Percentiles rank a stretch among this genome's conserved stretches.
Evolutionary conservation across 2,797 vertebrate species (phyloP).

Genomic region (Cyclopterus lumpus): DNA sequence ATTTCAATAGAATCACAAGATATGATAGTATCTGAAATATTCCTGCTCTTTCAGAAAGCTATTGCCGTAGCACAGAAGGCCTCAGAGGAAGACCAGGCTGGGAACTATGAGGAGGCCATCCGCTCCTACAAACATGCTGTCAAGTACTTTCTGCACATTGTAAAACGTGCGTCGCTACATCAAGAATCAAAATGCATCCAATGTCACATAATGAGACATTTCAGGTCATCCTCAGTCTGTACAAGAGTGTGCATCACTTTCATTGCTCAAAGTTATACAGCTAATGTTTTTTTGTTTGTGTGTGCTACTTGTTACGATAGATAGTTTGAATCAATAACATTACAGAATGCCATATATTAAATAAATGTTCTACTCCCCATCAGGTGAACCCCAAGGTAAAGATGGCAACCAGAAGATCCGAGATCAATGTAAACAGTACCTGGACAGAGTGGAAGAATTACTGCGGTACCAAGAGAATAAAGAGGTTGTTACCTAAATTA

Average conservation of each 20-base stretch:
- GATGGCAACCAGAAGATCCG: slow-evolving; percentile 88
- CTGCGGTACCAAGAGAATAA: slow-evolving; percentile 78
- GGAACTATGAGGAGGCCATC: slow-evolving; percentile 94
- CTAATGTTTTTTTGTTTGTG: neutral
- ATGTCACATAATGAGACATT: slow-evolving; percentile 15
- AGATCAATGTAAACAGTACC: slow-evolving; percentile 84
- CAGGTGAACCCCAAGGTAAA: slow-evolving; percentile 88
- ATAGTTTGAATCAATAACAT: neutral
- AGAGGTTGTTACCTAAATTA: slow-evolving; percentile 73
- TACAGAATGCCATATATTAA: slow-evolving; percentile 1
- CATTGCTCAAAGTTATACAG: neutral
- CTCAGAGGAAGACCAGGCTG: slow-evolving; percentile 92
- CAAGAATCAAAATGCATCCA: slow-evolving; percentile 7
- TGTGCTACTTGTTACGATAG: neutral
- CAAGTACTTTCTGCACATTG: slow-evolving; percentile 93
- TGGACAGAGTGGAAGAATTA: slow-evolving; percentile 86
- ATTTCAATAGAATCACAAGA: neutral
- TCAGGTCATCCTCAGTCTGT: neutral
- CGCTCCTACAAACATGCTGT: slow-evolving; percentile 93
- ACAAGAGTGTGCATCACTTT: neutral
- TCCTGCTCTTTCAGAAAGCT: slow-evolving; percentile 89
- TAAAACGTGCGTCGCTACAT: slow-evolving; percentile 90
- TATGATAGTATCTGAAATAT: slow-evolving; percentile 1
- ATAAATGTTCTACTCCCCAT: slow-evolving; percentile 35
- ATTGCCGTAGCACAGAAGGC: slow-evolving; percentile 93